Evolutionary conservation across 2,797 vertebrate species (phyloP).

Genomic region (Pogonophryne albipinna): DNA sequence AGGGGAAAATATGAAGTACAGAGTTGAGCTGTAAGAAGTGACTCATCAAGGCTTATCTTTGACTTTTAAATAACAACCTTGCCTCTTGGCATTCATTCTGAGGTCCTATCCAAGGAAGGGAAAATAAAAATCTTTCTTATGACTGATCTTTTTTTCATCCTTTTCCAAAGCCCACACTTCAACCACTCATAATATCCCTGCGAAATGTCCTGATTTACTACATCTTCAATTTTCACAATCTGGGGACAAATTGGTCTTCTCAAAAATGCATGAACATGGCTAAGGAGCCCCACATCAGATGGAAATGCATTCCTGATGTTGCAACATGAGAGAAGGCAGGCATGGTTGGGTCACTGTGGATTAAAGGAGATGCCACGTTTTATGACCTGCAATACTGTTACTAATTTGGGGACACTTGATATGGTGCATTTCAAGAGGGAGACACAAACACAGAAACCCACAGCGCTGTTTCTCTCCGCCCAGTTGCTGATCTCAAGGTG

Average conservation of each 20-base stretch:
- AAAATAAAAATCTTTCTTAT: conserved; percentile 55
- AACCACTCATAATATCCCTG: conserved; percentile 65
- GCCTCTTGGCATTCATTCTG: conserved; percentile 56
- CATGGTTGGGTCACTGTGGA: conserved; percentile 69
- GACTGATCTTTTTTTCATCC: conserved; percentile 60
- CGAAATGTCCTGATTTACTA: conserved; percentile 80
- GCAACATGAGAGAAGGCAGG: conserved; percentile 69
- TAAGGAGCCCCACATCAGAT: conserved; percentile 61
- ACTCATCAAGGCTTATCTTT: conserved; percentile 61
- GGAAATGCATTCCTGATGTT: conserved; percentile 81
- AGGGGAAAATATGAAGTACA: conserved; percentile 43
- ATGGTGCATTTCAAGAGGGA: conserved; percentile 60
- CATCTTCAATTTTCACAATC: conserved; percentile 82
- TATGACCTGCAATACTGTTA: conserved; percentile 75
- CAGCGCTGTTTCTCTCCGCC: conserved; percentile 34
- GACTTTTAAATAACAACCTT: conserved; percentile 60
- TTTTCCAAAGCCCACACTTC: conserved; percentile 73
- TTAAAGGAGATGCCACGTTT: conserved; percentile 73
- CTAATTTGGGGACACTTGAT: conserved; percentile 79
- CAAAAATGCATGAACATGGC: conserved; percentile 75
- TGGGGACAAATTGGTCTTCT: conserved; percentile 79
- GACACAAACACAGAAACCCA: conserved; percentile 64
- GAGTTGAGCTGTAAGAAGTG: conserved; percentile 31
- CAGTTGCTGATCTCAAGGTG: conserved; percentile 64
- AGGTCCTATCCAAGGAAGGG: conserved; percentile 48